Evolutionary conservation across 2,888 invertebrate genomes (phyloP).

Genomic region (Oscheius sp.): DNA sequence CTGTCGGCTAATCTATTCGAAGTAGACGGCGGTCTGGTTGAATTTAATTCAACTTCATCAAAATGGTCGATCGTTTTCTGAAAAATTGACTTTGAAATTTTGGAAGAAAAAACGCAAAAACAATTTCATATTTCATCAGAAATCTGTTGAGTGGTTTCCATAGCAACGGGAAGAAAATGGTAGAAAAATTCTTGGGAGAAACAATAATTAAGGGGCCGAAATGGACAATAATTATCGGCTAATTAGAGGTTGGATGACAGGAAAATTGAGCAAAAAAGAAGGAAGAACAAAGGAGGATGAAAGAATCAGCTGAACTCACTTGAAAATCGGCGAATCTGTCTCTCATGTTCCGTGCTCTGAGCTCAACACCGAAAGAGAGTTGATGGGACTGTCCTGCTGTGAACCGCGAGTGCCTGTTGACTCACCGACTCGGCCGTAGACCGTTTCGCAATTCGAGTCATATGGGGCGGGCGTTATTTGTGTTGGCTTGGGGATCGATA

Average conservation of each 20-base stretch:
- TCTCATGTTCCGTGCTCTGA: constrained; percentile 32
- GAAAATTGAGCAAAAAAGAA: background rate
- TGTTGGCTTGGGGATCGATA: constrained; percentile 25
- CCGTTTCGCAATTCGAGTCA: constrained; percentile 31
- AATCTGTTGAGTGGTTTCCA: background rate
- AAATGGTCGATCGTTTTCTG: constrained; percentile 56
- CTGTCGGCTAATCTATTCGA: constrained; percentile 46
- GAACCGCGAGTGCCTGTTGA: constrained; percentile 12
- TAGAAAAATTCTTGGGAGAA: background rate
- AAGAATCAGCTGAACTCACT: constrained; percentile 30
- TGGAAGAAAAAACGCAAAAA: background rate
- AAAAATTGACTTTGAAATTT: constrained; percentile 12
- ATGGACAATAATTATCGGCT: background rate
- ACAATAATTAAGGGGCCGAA: too few relatives aligned
- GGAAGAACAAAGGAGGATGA: background rate
- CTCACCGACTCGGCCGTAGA: constrained; percentile 19
- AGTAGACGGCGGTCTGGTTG: constrained; percentile 46
- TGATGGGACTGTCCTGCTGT: background rate
- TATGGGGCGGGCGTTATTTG: constrained; percentile 2
- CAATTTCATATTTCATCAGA: background rate
- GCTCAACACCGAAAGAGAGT: background rate
- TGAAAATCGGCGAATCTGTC: constrained; percentile 49
- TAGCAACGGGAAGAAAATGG: too few relatives aligned
- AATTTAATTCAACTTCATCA: constrained; percentile 56
- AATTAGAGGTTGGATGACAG: background rate